Percentiles rank a stretch among this genome's conserved stretches.
These are phyloP conservation scores for Metallyticus violacea DNA, from an alignment of 2,888 invertebrate genomes.

Conservation along the genomic window DNA sequence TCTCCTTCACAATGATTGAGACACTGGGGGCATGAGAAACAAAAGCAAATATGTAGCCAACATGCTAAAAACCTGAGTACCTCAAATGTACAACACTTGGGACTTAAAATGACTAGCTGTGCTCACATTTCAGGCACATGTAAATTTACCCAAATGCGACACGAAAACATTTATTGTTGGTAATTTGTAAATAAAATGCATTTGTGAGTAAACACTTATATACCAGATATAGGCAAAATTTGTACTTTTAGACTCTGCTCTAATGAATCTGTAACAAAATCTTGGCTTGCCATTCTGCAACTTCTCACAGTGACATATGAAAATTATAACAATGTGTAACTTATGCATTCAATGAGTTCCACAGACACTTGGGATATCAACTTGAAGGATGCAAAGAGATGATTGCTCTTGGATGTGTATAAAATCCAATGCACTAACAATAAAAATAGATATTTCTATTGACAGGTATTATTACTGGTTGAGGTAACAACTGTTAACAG, in stretches of 20 bases:
- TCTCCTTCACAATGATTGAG: constrained; percentile 25
- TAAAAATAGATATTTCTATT: background rate
- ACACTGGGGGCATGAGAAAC: constrained; percentile 23
- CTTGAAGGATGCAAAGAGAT: background rate
- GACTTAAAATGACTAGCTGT: constrained; percentile 5
- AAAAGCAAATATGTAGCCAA: constrained; percentile 17
- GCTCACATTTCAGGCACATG: background rate
- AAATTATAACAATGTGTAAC: background rate
- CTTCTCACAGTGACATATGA: background rate
- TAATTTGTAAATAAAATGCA: background rate
- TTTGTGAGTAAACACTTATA: background rate
- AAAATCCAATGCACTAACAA: background rate
- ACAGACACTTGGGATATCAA: background rate
- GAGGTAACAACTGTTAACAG: constrained; percentile 26
- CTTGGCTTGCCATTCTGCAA: background rate
- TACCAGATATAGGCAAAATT: background rate
- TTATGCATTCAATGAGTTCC: background rate
- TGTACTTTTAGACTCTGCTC: constrained; percentile 11
- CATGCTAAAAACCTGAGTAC: constrained; percentile 25
- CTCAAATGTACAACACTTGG: constrained; percentile 12
- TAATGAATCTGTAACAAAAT: background rate
- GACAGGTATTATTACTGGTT: background rate
- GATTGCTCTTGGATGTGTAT: background rate
- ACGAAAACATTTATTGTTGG: background rate
- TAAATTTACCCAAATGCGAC: background rate